These are phyloP conservation scores for Cancer borealis DNA, from an alignment of 2,888 invertebrate species.

Conservation along the genomic window DNA sequence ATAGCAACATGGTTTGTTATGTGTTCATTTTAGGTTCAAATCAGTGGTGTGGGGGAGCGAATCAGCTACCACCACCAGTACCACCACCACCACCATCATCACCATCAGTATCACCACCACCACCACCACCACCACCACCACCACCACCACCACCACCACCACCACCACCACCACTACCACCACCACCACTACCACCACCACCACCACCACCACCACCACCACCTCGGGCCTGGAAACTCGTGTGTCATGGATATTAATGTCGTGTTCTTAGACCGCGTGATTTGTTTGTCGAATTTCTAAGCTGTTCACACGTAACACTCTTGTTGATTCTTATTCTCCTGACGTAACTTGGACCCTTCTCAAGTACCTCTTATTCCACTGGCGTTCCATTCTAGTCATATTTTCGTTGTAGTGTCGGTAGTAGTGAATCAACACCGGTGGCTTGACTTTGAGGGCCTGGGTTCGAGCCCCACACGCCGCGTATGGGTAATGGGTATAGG, in stretches of 20 bases:
- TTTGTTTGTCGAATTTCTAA: background rate
- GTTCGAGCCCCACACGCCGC: background rate
- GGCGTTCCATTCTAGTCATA: background rate
- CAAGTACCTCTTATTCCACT: background rate
- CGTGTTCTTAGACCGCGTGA: constrained; percentile 4
- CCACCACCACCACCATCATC: background rate
- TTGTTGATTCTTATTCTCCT: background rate
- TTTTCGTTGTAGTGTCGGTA: background rate
- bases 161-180: background rate
- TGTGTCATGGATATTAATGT: background rate
- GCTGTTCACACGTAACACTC: background rate
- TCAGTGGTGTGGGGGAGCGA: background rate
- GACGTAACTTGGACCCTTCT: background rate
- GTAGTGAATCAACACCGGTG: background rate
- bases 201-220: background rate
- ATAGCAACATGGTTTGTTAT: background rate
- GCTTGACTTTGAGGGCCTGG: background rate
- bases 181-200: background rate
- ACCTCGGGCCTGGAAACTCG: background rate
- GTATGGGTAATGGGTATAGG: background rate
- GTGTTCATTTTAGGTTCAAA: no score
- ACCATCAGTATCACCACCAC: no score
- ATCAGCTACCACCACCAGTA: background rate
- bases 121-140: background rate
- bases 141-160: no score